Percentiles rank a stretch among this genome's conserved stretches.
These are phyloP conservation scores for Patagioenas fasciata DNA, from an alignment of 2,113 vertebrate genomes.

Conservation along the genomic window DNA sequence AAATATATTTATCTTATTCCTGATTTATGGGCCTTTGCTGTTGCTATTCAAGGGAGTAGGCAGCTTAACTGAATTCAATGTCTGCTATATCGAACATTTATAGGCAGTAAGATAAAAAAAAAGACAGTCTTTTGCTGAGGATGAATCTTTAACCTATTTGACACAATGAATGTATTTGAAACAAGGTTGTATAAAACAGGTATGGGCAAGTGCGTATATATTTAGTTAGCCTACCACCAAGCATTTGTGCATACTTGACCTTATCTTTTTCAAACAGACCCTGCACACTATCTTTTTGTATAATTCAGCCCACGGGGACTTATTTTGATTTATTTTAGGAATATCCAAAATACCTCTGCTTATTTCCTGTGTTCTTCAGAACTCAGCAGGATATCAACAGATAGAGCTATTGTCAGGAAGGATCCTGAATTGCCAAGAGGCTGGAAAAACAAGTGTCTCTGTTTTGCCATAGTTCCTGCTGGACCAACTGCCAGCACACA, in stretches of 20 bases:
- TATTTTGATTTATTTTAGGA: slow-evolving; percentile 18
- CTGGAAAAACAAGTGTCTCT: slow-evolving; percentile 24
- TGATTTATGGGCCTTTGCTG: background rate
- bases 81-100: background rate
- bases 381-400: background rate
- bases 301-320: background rate
- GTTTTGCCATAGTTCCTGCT: background rate
- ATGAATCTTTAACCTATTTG: background rate
- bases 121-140: background rate
- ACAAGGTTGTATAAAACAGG: background rate
- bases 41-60: background rate
- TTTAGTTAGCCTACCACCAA: background rate
- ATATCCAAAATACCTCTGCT: slow-evolving; percentile 7
- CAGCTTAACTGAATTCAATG: background rate
- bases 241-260: background rate
- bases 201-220: background rate
- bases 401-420: slow-evolving; percentile 13
- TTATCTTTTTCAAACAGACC: slow-evolving; percentile 13
- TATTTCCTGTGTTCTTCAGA: slow-evolving; percentile 24
- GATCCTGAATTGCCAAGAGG: background rate
- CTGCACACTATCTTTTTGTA: background rate
- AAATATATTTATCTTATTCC: background rate
- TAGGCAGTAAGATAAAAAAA: background rate
- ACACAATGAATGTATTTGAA: background rate
- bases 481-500: background rate